Evolutionary conservation across 2,797 vertebrate species (phyloP), one percentile per base, ranked within the genome.

Genomic region (Eulemur rubriventer): DNA sequence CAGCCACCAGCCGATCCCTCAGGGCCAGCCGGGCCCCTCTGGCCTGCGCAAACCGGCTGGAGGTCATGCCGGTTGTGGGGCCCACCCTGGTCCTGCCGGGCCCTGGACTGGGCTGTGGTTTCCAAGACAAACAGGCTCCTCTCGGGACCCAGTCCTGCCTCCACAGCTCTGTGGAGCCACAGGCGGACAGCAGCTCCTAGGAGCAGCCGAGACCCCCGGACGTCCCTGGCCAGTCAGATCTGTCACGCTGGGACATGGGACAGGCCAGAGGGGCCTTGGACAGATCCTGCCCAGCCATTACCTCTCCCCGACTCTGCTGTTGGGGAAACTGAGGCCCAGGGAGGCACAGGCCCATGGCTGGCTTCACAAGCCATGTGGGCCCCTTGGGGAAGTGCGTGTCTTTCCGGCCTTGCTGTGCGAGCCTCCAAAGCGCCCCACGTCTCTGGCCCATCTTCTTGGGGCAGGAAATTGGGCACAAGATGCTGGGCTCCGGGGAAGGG

Each of bases 141-240:
- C 43, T 63, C 82, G 1, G 78, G 3, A 1, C 50, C 41, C 2
- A 0, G 26, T 0, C 0, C 22, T 41, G n/a, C 18, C 9, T 12
- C 61, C 24, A 14, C 4, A 7, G 33, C 10, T 38, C 73, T 13
- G 13, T 1, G 7, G 61, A 10, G 7, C 8, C 22, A 13, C 18
- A 13, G 76, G 55, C 41, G 2, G 2, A n/a, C 0, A 9, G 30
- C 4, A 1, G 81, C 26, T 22, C n/a, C 22, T 4, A 7, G 55
- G 22, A 16, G 9, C 7, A 63, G 22, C 38, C 28, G 0, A 38
- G 48, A 41, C 22, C 13, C 20, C 8, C 0, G 0, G 0, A 10
- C 1, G 4, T 61, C 30, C 75, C 75, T 22, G 41, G 28, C 4
- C 33, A 12, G 3, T 28, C 46, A 1, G 12, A 59, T 14, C 7